Evolutionary conservation across 2,797 vertebrate species (phyloP).

Genomic region (Cossypha dichroa): DNA sequence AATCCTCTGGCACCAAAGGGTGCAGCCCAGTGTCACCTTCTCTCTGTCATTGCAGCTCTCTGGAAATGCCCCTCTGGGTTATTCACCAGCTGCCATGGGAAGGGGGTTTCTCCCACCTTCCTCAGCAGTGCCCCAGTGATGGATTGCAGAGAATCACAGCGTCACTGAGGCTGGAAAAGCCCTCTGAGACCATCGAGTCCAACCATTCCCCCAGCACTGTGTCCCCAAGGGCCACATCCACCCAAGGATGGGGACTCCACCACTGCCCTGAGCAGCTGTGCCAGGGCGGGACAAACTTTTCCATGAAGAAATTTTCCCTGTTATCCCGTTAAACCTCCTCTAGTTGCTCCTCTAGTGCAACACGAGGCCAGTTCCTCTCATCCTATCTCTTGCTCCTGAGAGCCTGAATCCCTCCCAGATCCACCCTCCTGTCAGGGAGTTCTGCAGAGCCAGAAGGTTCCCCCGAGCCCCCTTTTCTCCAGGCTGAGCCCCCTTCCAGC

Average conservation of each 20-base stretch:
- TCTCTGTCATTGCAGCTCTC: neutral
- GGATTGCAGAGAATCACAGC: neutral
- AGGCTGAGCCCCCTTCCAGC: neutral
- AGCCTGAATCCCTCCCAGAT: neutral
- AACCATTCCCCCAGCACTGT: neutral
- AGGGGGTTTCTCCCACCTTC: neutral
- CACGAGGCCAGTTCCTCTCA: rapidly evolving
- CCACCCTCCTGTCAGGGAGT: rapidly evolving
- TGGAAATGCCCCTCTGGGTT: neutral
- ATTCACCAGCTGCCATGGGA: rapidly evolving
- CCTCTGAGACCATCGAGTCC: rapidly evolving
- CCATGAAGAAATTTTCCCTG: neutral
- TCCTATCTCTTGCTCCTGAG: neutral
- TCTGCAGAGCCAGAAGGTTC: rapidly evolving
- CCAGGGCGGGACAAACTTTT: neutral
- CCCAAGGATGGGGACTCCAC: neutral
- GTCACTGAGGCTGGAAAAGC: neutral
- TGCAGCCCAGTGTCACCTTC: rapidly evolving
- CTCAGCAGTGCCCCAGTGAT: rapidly evolving
- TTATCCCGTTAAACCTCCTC: neutral
- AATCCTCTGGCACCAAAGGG: rapidly evolving
- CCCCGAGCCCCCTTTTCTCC: neutral
- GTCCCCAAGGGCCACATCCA: neutral
- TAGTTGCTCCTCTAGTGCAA: neutral
- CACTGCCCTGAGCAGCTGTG: neutral